Evolutionary conservation across 2,797 vertebrate species (phyloP), one percentile per base, ranked within the genome.

Genomic region (Odontamblyopus rebecca): DNA sequence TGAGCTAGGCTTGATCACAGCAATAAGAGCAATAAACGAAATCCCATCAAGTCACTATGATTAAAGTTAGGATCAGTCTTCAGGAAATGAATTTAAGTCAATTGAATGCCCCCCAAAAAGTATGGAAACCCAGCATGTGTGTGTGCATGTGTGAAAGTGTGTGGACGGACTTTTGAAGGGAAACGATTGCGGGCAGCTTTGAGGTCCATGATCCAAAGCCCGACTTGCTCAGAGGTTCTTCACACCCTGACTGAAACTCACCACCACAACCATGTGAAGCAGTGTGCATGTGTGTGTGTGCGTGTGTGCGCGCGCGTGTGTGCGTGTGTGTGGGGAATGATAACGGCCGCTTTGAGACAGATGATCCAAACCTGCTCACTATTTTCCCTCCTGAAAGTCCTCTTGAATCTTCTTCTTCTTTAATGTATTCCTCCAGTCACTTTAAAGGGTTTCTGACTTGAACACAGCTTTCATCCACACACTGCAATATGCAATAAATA

Each of bases 171-270:
- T 85, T 79, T 61, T 38, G 76, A 85, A 78, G 73, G 81, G 79
- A 78, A 89, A 82, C 85, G 77, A 84, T 86, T 77, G 79, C n/a
- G 44, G 66, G 70, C 75, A 69, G 76, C 82, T 90, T 83, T 88
- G 83, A 88, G 71, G 56, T 41, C 48, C 62, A 71, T 9, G 63
- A 82, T 87, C 74, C 78, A 85, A 80, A 86, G 84, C 83, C 73
- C 53, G 70, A 80, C 84, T 87, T 86, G 80, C 82, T 86, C 82
- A 81, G 70, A 85, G 82, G 76, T 62, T 62, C 84, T 77, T 83
- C 69, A 77, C 69, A 81, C 74, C 51, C 67, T 71, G 72, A 78
- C 77, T 82, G 76, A 87, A 89, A 86, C 73, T 84, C 80, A 72
- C 82, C 76, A 81, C 78, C 65, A 64, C 69, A 75, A 63, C 61